Evolutionary conservation across 2,113 vertebrate species (phyloP), one percentile per base, ranked within the genome.

Genomic region (Diglossa brunneiventris): DNA sequence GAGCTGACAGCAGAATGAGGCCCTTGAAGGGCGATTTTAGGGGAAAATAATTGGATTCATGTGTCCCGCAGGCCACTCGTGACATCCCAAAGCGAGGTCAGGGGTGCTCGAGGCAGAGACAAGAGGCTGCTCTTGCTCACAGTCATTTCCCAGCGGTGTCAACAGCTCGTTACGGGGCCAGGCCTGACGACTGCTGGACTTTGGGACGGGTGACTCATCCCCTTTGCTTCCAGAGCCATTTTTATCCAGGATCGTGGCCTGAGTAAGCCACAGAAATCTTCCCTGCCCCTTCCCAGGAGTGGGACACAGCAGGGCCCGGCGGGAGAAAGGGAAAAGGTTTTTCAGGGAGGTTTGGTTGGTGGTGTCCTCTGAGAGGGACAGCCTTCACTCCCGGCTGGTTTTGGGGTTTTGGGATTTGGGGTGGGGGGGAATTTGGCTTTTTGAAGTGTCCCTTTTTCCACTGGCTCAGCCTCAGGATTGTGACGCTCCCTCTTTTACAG

Each of bases 121-220:
- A 0, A 76, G 94, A 94, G 89, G 90, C 92, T 90, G 93, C 91
- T 91, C 91, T 64, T 14, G 69, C 73, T 91, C 85, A 3, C 91
- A 26, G 87, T n/a, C 81, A 77, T 83, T 82, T 96, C 94, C 95
- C 91, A 94, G 79, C 11, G 94, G 91, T 72, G 92, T 64, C 92
- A 83, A 63, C 93, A 94, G 89, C 92, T 87, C 70, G 10, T 92
- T 79, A 33, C 46, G 16, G 0, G 3, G 81, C 95, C 81, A 30
- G 78, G 67, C 67, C 82, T 89, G 85, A 75, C 27, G 41, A 50
- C 64, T 77, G 55, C 66, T 23, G 31, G 46, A 64, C 35, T 84
- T 44, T 17, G 84, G 89, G 92, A 68, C 18, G 72, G 90, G 87
- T 95, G 94, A 97, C 90, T 97, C 96, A 96, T 91, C 8, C 39